These are phyloP conservation scores for Myoxocephalus aenaeus DNA, from an alignment of 2,797 vertebrate genomes.

Conservation along the genomic window DNA sequence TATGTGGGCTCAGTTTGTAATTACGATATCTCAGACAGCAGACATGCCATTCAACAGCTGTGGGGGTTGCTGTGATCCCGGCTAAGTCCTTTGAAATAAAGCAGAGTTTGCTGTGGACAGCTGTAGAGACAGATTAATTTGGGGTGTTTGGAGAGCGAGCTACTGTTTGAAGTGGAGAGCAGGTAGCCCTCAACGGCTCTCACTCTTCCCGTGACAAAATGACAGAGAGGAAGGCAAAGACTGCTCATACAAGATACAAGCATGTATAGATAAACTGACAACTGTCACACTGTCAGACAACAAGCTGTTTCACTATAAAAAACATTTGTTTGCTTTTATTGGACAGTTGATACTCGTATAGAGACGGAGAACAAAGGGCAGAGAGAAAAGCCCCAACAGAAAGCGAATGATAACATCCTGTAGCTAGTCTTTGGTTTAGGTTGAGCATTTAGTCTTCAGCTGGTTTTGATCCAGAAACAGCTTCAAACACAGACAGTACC, in stretches of 20 bases:
- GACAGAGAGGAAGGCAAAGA: neutral
- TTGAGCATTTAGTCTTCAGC: neutral
- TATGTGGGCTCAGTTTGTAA: conserved; percentile 34
- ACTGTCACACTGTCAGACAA: neutral
- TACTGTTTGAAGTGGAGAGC: conserved; percentile 46
- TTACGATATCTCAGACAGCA: conserved; percentile 54
- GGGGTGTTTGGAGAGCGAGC: conserved; percentile 52
- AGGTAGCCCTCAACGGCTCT: conserved; percentile 31
- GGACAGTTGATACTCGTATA: neutral
- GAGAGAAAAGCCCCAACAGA: neutral
- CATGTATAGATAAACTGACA: neutral
- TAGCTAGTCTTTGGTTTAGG: neutral
- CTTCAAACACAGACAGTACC: conserved; percentile 13
- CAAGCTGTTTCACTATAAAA: neutral
- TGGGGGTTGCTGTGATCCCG: conserved; percentile 34
- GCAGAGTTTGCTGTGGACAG: conserved; percentile 56
- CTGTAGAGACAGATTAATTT: conserved; percentile 64
- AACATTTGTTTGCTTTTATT: neutral
- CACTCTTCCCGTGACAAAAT: neutral
- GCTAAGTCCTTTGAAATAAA: conserved; percentile 62
- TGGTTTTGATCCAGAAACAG: neutral
- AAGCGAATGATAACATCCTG: neutral
- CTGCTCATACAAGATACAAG: neutral
- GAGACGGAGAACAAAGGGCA: neutral
- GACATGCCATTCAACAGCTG: conserved; percentile 55